A percentile compares a stretch with the other conserved stretches of the same genome.
Evolutionary conservation across 2,888 invertebrate species (phyloP).

Genomic region (Oscheius sp.): DNA sequence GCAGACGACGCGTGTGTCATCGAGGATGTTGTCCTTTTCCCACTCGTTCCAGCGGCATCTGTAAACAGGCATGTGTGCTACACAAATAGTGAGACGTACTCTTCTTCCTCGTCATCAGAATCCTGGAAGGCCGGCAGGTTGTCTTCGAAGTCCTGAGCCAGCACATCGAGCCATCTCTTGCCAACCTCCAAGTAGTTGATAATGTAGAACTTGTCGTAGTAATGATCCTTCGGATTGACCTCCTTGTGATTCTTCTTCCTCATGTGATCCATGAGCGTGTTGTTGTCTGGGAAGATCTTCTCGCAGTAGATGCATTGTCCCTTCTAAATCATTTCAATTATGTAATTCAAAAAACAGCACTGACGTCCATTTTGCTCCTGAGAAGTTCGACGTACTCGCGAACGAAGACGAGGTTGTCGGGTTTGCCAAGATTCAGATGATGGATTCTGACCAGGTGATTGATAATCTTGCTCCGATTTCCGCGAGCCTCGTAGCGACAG

Average conservation of each 20-base stretch:
- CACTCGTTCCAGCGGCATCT: constrained; percentile 79
- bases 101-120: constrained; percentile 25
- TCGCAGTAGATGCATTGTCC: constrained; percentile 92
- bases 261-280: constrained; percentile 93
- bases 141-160: constrained; percentile 74
- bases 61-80: constrained; percentile 8
- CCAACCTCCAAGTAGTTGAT: constrained; percentile 79
- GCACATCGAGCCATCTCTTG: constrained; percentile 73
- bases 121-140: constrained; percentile 2
- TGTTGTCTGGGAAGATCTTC: constrained; percentile 87
- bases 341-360: not conserved
- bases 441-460: constrained; percentile 87
- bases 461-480: constrained; percentile 80
- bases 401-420: constrained; percentile 90
- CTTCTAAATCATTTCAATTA: constrained; percentile 76
- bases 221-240: constrained; percentile 84
- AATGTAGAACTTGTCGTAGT: constrained; percentile 87
- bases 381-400: constrained; percentile 85
- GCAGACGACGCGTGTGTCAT: constrained; percentile 80
- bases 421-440: constrained; percentile 89
- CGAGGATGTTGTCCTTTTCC: constrained; percentile 80
- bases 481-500: constrained; percentile 79
- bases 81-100: constrained; percentile 1
- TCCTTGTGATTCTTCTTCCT: constrained; percentile 93
- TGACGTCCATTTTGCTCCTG: constrained; percentile 74